Evolutionary conservation across 2,888 invertebrate species (phyloP).

Genomic region (Cyclophora albipunctata): DNA sequence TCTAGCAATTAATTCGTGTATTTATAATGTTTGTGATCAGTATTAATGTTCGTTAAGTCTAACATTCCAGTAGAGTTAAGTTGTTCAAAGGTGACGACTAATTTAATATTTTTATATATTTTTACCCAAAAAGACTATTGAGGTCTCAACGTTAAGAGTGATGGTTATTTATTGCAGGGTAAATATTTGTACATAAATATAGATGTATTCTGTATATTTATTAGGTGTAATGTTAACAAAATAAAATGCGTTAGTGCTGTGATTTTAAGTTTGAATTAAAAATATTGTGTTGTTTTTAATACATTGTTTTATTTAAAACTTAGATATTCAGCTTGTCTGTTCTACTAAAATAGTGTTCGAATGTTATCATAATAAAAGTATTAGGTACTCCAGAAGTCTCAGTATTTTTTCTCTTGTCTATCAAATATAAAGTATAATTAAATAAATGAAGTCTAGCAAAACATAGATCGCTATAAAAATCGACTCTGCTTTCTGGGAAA

Average conservation of each 20-base stretch:
- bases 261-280: conserved; percentile 34
- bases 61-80: conserved; percentile 33
- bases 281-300: conserved; percentile 39
- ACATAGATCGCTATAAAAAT: no score
- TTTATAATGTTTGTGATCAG: conserved; percentile 47
- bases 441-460: no score
- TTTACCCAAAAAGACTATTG: background rate
- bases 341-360: no score
- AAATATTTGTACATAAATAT: conserved; percentile 18
- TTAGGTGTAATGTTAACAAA: conserved; percentile 9
- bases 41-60: conserved; percentile 40
- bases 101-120: conserved; percentile 17
- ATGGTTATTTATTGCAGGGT: conserved; percentile 23
- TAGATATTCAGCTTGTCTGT: no score
- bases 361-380: no score
- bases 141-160: background rate
- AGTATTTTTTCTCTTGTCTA: no score
- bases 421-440: no score
- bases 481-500: no score
- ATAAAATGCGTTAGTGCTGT: conserved; percentile 22
- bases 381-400: no score
- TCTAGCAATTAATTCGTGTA: background rate
- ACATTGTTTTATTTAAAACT: conserved; percentile 23
- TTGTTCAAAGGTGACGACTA: conserved; percentile 39
- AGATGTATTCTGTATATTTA: background rate